Percentiles rank a stretch among this genome's conserved stretches.
phyloP scores from a whole-genome alignment of 2,797 vertebrate genomes.

The Scleropages formosus region DNA sequence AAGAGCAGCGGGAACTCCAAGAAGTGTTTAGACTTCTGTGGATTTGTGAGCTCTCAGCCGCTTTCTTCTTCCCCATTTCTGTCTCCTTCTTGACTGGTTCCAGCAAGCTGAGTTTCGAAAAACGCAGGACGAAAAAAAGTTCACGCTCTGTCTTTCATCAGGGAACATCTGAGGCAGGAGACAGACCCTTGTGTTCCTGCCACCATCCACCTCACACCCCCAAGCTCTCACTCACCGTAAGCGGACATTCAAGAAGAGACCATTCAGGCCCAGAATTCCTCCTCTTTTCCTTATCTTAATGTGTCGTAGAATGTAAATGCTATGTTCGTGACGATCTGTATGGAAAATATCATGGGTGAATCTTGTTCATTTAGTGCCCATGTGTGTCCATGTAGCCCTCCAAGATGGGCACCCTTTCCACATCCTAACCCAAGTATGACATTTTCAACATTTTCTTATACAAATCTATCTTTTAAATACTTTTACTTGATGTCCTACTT shows the following conservation, averaged over 20 bases:
- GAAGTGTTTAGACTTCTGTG: background rate
- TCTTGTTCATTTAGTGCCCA: conserved; percentile 50
- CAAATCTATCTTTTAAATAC: conserved; percentile 34
- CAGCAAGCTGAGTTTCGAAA: conserved; percentile 30
- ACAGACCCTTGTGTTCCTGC: background rate
- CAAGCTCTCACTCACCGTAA: conserved; percentile 6
- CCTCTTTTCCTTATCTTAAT: conserved; percentile 39
- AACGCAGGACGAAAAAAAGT: conserved; percentile 17
- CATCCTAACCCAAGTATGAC: conserved; percentile 27
- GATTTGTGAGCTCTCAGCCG: conserved; percentile 1
- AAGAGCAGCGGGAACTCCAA: background rate
- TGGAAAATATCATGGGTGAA: conserved; percentile 64
- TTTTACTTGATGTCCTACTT: conserved; percentile 40
- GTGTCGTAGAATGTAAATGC: no score
- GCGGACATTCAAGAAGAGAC: conserved; percentile 18
- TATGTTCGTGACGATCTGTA: conserved; percentile 59
- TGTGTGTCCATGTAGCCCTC: conserved; percentile 54
- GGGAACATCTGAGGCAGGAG: conserved; percentile 30
- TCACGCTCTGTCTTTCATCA: conserved; percentile 35
- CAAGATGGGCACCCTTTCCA: conserved; percentile 47
- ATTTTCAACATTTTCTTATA: background rate
- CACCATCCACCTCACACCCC: conserved; percentile 18
- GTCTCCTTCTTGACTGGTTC: conserved; percentile 18
- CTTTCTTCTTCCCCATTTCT: background rate
- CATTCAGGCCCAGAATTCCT: background rate